Evolutionary conservation across 2,797 vertebrate species (phyloP).

Genomic region (Cyclopterus lumpus): DNA sequence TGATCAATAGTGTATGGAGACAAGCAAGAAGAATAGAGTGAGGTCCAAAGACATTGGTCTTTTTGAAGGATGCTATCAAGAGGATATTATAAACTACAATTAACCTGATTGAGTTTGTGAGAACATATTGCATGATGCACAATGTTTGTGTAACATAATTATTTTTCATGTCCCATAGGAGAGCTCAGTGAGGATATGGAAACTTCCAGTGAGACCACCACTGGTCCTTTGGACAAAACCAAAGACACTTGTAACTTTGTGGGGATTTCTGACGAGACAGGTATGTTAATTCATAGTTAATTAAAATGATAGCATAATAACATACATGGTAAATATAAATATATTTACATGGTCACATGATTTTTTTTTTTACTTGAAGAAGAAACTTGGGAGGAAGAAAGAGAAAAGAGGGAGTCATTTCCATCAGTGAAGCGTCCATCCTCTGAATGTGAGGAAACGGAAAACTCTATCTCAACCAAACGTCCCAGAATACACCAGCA

Average conservation of each 20-base stretch:
- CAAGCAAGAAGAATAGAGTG: constrained; percentile 61
- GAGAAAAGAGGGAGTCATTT: constrained; percentile 85
- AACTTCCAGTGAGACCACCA: constrained; percentile 82
- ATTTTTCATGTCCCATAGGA: constrained; percentile 77
- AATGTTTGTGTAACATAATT: constrained; percentile 48
- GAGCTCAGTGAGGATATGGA: constrained; percentile 89
- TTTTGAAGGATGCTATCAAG: constrained; percentile 56
- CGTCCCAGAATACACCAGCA: constrained; percentile 91
- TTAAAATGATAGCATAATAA: neutral
- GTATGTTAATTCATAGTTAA: constrained; percentile 62
- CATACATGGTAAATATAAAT: constrained; percentile 3
- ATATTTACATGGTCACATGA: neutral
- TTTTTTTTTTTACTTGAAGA: constrained; percentile 29
- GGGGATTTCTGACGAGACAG: constrained; percentile 84
- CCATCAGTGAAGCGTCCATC: constrained; percentile 85
- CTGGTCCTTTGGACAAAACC: constrained; percentile 87
- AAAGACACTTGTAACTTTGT: constrained; percentile 87
- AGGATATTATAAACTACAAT: constrained; percentile 59
- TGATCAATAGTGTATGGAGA: constrained; percentile 88
- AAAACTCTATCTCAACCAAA: constrained; percentile 87
- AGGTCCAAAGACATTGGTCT: constrained; percentile 56
- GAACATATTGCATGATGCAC: constrained; percentile 36
- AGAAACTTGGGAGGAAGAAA: constrained; percentile 75
- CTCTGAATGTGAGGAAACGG: constrained; percentile 82
- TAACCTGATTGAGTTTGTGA: constrained; percentile 43